Percentiles rank a stretch among this genome's conserved stretches.
phyloP scores from a whole-genome alignment of 2,113 vertebrate species.

The Falcunculus frontatus region DNA sequence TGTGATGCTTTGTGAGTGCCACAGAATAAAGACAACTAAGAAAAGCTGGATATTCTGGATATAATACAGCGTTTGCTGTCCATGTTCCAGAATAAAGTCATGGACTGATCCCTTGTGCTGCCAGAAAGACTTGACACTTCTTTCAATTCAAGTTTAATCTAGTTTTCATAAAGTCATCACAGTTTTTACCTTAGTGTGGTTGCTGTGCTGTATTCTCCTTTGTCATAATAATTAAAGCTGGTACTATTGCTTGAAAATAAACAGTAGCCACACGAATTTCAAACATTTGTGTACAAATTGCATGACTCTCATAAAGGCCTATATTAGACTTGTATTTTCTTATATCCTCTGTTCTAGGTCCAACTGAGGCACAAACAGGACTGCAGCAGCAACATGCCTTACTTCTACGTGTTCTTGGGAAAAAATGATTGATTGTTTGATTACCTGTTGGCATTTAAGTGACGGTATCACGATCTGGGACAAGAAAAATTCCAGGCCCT shows the following conservation, averaged over 20 bases:
- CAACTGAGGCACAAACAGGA: neutral
- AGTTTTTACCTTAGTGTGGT: neutral
- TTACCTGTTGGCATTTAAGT: slow-evolving; percentile 79
- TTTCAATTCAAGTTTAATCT: neutral
- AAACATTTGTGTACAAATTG: neutral
- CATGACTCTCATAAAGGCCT: neutral
- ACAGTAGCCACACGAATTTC: neutral
- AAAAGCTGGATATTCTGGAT: neutral
- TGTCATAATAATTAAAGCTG: neutral
- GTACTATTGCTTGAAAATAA: neutral
- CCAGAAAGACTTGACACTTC: neutral
- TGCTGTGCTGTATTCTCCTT: neutral
- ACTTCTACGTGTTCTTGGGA: neutral
- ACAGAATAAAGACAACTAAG: neutral
- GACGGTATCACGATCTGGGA: slow-evolving; percentile 74
- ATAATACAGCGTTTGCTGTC: neutral
- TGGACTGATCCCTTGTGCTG: neutral
- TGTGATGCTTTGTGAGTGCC: neutral
- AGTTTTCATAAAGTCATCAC: neutral
- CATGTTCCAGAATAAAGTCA: neutral
- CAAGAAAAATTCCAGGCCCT: slow-evolving; percentile 74
- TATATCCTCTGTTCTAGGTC: neutral
- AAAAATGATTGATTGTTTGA: neutral
- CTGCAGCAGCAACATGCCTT: neutral
- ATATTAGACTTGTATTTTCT: neutral